phyloP scores from a whole-genome alignment of 2,113 vertebrate species.

The Pongo abelii region DNA sequence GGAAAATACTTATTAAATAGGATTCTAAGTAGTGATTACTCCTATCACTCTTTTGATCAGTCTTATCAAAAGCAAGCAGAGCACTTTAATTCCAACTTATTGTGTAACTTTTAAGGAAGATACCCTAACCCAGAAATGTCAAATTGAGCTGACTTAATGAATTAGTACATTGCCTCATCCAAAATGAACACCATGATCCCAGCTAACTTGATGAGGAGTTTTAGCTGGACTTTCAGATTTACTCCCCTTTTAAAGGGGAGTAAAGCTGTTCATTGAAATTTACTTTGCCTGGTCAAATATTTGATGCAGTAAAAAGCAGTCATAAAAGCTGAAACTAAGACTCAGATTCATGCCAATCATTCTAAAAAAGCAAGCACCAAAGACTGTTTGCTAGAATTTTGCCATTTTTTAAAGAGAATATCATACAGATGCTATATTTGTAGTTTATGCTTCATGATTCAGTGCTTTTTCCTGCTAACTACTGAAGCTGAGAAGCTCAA shows the following conservation, averaged over 20 bases:
- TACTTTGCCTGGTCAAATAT: slow-evolving; percentile 5
- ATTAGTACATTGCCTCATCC: not conserved
- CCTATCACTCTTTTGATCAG: not conserved
- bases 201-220: not conserved
- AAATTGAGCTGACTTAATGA: not conserved
- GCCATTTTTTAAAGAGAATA: not conserved
- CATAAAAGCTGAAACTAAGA: slow-evolving; percentile 57
- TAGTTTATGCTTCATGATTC: slow-evolving; percentile 7
- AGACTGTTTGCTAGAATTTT: not conserved
- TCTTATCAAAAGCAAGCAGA: slow-evolving; percentile 47
- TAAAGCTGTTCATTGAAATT: not conserved
- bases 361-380: slow-evolving; percentile 28
- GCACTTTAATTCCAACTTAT: not conserved
- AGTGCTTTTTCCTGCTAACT: slow-evolving; percentile 11
- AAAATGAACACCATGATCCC: not conserved
- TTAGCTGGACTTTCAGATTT: slow-evolving; percentile 1
- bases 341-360: not conserved
- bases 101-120: not conserved
- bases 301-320: slow-evolving; percentile 33
- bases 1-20: slow-evolving; percentile 7
- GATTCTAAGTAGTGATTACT: slow-evolving; percentile 35
- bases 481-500: not conserved
- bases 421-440: not conserved
- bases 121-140: not conserved
- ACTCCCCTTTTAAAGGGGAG: not conserved